Conservation (phyloP, 2,113 vertebrate species). For the Rhinoderma darwinii region DNA sequence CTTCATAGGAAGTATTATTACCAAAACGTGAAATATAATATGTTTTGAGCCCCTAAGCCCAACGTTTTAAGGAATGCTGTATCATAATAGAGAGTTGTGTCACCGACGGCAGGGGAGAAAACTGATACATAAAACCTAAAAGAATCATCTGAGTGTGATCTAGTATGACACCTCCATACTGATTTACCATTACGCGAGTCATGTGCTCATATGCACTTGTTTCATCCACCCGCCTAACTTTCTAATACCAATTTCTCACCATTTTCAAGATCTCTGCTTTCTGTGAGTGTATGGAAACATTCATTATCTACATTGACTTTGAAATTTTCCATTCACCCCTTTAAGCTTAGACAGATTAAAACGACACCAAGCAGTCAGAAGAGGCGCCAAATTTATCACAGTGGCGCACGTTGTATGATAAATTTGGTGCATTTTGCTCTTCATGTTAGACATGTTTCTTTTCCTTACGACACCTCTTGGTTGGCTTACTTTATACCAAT, state of each 20-base stretch:
- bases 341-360: too few relatives aligned
- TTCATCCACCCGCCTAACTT: neutral
- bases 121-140: neutral
- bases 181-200: constrained; percentile 2
- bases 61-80: neutral
- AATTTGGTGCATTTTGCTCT: too few relatives aligned
- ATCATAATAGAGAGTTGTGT: neutral
- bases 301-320: too few relatives aligned
- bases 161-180: neutral
- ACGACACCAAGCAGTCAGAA: too few relatives aligned
- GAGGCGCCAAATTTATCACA: too few relatives aligned
- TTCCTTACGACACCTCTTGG: too few relatives aligned
- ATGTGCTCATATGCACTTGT: neutral
- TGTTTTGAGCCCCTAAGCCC: constrained; percentile 18
- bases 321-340: too few relatives aligned
- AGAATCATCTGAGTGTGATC: neutral
- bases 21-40: constrained; percentile 33
- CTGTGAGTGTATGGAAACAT: too few relatives aligned
- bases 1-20: constrained; percentile 11
- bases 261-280: too few relatives aligned
- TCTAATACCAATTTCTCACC: neutral
- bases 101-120: neutral
- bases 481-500: too few relatives aligned
- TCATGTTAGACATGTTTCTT: too few relatives aligned
- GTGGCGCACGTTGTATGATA: too few relatives aligned